Evolutionary conservation across 2,888 invertebrate genomes (phyloP).

Genomic region (Eustalomyia histrio): DNA sequence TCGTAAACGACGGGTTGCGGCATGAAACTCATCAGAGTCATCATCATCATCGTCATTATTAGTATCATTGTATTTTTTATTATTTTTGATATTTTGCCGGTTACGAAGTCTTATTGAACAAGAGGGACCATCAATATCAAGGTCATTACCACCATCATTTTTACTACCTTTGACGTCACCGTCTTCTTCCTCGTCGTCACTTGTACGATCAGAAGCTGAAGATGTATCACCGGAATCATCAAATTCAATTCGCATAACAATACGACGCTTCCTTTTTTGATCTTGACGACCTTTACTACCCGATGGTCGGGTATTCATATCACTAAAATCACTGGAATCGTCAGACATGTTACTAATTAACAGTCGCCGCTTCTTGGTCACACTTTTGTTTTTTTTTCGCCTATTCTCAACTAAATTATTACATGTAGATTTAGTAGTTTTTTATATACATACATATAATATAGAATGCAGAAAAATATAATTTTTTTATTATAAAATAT

Average conservation of each 20-base stretch:
- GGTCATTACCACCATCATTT: slow-evolving; percentile 58
- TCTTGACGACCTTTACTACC: slow-evolving; percentile 66
- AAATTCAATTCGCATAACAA: slow-evolving; percentile 78
- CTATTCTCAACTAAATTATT: slow-evolving; percentile 40
- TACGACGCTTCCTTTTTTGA: slow-evolving; percentile 73
- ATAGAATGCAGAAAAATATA: slow-evolving; percentile 17
- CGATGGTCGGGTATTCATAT: slow-evolving; percentile 69
- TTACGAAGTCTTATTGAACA: slow-evolving; percentile 63
- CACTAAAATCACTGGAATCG: slow-evolving; percentile 72
- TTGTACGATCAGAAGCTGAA: slow-evolving; percentile 63
- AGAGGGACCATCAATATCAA: slow-evolving; percentile 69
- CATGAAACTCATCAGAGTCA: slow-evolving; percentile 65
- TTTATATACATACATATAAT: slow-evolving; percentile 45
- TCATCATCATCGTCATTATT: slow-evolving; percentile 16
- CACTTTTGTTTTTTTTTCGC: slow-evolving; percentile 10
- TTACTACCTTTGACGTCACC: slow-evolving; percentile 48
- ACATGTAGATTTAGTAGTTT: slow-evolving; percentile 30
- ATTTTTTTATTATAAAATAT: slow-evolving; percentile 27
- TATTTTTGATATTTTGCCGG: slow-evolving; percentile 46
- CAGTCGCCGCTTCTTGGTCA: slow-evolving; percentile 4
- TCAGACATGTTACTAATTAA: slow-evolving; percentile 67
- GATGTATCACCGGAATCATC: slow-evolving; percentile 74
- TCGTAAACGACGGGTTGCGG: slow-evolving; percentile 59
- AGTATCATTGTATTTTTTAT: slow-evolving; percentile 25
- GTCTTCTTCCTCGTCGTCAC: slow-evolving; percentile 60